Evolutionary conservation across 2,113 vertebrate species (phyloP).

Genomic region (Syrrhaptes paradoxus): DNA sequence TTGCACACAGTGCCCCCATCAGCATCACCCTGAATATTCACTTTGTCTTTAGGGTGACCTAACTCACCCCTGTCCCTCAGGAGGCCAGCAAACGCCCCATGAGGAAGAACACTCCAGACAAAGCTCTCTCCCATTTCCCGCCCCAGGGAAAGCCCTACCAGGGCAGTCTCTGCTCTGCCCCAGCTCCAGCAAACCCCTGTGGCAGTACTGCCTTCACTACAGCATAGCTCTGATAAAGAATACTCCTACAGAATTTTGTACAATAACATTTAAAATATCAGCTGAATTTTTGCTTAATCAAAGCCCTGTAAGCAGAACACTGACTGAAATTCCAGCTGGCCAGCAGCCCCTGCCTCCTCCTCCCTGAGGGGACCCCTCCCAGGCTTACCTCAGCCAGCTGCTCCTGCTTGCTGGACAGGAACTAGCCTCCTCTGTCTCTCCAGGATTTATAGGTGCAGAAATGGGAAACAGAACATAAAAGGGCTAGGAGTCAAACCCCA

Average conservation of each 20-base stretch:
- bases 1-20: accelerated
- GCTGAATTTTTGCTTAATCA: accelerated
- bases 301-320: accelerated
- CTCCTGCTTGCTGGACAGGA: accelerated
- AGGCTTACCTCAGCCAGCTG: background rate
- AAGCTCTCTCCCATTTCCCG: accelerated
- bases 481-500: accelerated
- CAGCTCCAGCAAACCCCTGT: accelerated
- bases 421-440: accelerated
- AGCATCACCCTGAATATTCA: accelerated
- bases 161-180: accelerated
- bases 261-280: accelerated
- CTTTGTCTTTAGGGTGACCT: accelerated
- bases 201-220: accelerated
- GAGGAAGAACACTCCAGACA: accelerated
- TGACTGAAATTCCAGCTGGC: accelerated
- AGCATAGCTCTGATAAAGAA: accelerated
- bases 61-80: accelerated
- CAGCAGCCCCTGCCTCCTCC: accelerated
- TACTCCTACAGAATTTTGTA: accelerated
- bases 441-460: background rate
- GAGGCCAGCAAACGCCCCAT: accelerated
- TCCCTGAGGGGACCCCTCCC: accelerated
- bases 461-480: accelerated
- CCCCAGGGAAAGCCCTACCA: accelerated